phyloP scores from a whole-genome alignment of 2,113 vertebrate species.

The Anthoscopus minutus region DNA sequence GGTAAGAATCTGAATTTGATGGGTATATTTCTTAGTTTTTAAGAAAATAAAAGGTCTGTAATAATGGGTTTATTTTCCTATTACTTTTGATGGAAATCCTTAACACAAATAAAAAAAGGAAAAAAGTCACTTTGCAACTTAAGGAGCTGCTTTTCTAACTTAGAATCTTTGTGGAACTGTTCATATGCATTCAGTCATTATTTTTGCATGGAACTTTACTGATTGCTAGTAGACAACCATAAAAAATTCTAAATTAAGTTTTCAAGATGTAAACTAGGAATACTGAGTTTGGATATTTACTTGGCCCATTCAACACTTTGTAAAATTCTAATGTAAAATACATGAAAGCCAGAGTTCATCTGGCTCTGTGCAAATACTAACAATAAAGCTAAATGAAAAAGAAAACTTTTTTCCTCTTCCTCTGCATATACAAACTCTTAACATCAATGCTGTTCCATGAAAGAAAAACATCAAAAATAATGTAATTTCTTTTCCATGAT shows the following conservation, averaged over 20 bases:
- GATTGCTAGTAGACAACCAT: not conserved
- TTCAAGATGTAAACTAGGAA: not conserved
- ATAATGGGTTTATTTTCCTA: not conserved
- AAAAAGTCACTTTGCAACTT: not conserved
- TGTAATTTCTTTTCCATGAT: not conserved
- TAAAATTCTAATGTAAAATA: not conserved
- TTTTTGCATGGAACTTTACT: not conserved
- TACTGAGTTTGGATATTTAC: not conserved
- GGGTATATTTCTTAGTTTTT: not conserved
- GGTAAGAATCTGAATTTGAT: not conserved
- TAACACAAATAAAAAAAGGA: not conserved
- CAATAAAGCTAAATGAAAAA: not conserved
- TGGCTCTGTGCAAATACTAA: not conserved
- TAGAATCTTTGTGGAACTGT: not conserved
- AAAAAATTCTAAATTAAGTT: not conserved
- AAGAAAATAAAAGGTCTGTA: not conserved
- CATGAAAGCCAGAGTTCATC: not conserved
- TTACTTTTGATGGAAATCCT: not conserved
- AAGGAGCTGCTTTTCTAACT: not conserved
- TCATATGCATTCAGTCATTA: not conserved
- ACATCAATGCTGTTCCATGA: not conserved
- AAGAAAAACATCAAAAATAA: not conserved
- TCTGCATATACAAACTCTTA: not conserved
- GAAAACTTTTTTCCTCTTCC: not conserved
- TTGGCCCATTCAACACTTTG: not conserved